Conservation (phyloP, 1,140 invertebrate species). For the Polypedilum pembai region DNA sequence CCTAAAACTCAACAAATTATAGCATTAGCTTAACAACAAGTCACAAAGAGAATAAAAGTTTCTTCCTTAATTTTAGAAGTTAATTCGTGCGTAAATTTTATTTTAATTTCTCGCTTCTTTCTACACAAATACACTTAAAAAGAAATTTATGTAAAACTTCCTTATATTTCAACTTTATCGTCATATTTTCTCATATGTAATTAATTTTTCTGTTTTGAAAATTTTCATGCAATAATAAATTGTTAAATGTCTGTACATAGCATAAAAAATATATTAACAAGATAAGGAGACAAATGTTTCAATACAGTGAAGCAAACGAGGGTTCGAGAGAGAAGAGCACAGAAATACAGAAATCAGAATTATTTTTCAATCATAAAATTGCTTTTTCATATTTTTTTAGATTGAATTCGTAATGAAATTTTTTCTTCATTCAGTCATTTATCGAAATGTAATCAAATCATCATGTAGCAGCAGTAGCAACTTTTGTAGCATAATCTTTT, state of each 20-base stretch:
- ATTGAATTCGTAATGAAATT: slow-evolving; percentile 27
- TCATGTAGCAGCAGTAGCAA: background rate
- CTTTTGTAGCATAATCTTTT: no score
- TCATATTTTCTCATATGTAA: background rate
- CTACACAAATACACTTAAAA: background rate
- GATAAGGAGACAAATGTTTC: background rate
- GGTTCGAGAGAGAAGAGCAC: background rate
- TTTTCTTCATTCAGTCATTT: background rate
- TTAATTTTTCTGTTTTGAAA: background rate
- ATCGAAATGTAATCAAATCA: slow-evolving; percentile 27
- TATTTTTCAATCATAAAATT: slow-evolving; percentile 27
- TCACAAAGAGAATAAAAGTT: background rate
- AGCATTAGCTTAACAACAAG: slow-evolving; percentile 1
- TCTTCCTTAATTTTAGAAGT: background rate
- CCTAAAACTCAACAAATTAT: background rate
- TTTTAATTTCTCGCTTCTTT: slow-evolving; percentile 26
- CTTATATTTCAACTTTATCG: background rate
- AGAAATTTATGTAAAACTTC: background rate
- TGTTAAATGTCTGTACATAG: background rate
- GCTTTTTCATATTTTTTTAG: background rate
- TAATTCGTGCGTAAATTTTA: slow-evolving; percentile 26
- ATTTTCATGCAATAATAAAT: no score
- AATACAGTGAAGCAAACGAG: background rate
- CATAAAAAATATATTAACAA: slow-evolving; percentile 5
- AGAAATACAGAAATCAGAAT: background rate